phyloP scores from a whole-genome alignment of 2,888 invertebrate species.

The Tuberolachnus salignus region DNA sequence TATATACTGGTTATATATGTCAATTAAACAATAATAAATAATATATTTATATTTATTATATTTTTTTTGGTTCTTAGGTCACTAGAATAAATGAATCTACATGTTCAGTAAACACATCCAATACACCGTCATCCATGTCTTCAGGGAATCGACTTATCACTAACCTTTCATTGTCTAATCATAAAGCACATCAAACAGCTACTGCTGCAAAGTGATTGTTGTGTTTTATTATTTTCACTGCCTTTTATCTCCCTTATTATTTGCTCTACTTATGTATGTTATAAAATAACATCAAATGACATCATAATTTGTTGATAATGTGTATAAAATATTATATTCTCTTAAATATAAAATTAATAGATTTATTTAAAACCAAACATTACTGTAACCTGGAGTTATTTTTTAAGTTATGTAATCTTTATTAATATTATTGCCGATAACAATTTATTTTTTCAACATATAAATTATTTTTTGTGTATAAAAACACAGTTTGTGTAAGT shows the following conservation, averaged over 20 bases:
- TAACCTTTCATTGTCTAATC: constrained; percentile 34
- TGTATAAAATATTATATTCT: constrained; percentile 19
- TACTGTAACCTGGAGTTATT: constrained; percentile 1
- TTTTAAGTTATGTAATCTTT: constrained; percentile 19
- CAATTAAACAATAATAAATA: neutral
- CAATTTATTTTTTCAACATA: constrained; percentile 35
- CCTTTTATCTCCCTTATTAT: constrained; percentile 33
- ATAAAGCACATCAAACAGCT: constrained; percentile 49
- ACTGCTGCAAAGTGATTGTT: constrained; percentile 46
- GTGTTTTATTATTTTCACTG: constrained; percentile 35
- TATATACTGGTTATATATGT: no score
- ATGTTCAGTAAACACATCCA: constrained; percentile 7
- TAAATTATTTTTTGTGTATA: constrained; percentile 8
- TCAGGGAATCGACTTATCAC: constrained; percentile 39
- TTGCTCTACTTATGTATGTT: constrained; percentile 41
- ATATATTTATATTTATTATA: neutral
- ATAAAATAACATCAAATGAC: constrained; percentile 21
- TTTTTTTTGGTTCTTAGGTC: neutral
- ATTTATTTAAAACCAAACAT: constrained; percentile 18
- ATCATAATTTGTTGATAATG: neutral
- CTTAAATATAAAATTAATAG: constrained; percentile 22
- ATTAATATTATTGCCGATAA: constrained; percentile 16
- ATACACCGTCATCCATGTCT: constrained; percentile 27
- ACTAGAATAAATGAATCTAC: neutral
- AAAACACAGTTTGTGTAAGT: constrained; percentile 27